phyloP scores from a whole-genome alignment of 30 jellyfish, hydroid and myxozoan genomes.

The Phacellophora camtschatica region DNA sequence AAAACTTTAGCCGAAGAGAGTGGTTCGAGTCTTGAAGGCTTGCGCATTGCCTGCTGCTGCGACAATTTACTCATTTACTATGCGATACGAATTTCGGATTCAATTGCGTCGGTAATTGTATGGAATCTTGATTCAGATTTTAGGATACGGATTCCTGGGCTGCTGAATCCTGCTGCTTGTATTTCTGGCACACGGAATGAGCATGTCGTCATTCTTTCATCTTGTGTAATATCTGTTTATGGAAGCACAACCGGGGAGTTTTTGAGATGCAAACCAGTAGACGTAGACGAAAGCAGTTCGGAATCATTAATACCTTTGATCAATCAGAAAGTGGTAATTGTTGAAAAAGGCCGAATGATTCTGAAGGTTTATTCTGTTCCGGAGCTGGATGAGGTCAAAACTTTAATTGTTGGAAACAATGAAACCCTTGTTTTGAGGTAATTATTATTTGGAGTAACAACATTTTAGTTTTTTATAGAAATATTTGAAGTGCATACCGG shows the following conservation, averaged over 20 bases:
- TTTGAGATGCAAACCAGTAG: background rate
- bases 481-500: background rate
- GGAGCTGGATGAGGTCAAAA: background rate
- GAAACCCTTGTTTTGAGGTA: background rate
- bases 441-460: background rate
- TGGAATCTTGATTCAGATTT: slow-evolving; percentile 54
- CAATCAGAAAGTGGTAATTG: background rate
- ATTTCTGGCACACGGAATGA: background rate
- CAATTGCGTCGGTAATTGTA: slow-evolving; percentile 28
- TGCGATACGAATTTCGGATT: slow-evolving; percentile 49
- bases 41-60: slow-evolving; percentile 9
- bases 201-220: slow-evolving; percentile 19
- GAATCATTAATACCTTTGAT: slow-evolving; percentile 1
- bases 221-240: slow-evolving; percentile 20
- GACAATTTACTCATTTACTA: slow-evolving; percentile 9
- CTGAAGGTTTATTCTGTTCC: slow-evolving; percentile 35
- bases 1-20: slow-evolving; percentile 26
- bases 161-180: slow-evolving; percentile 58
- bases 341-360: slow-evolving; percentile 17
- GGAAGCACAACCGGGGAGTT: slow-evolving; percentile 20
- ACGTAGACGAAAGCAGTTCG: slow-evolving; percentile 7
- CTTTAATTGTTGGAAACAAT: background rate
- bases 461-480: too few relatives aligned
- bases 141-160: slow-evolving; percentile 45
- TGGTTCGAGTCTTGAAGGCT: slow-evolving; percentile 26